phyloP scores from a whole-genome alignment of 2,888 invertebrate species.

The Chaetogeoica ovagalla region DNA sequence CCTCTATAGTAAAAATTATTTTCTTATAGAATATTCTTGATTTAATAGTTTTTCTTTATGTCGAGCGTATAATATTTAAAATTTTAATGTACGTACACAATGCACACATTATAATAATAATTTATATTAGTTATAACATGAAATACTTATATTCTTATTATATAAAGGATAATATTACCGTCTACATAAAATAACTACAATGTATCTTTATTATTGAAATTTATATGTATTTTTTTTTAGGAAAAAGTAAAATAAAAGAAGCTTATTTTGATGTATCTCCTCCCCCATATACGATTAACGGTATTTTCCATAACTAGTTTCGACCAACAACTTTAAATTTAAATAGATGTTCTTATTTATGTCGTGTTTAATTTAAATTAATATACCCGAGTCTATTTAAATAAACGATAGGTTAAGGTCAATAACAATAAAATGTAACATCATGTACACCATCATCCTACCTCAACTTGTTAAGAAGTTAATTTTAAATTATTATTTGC shows the following conservation, averaged over 20 bases:
- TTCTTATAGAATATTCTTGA: not conserved
- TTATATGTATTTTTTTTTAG: too few relatives aligned
- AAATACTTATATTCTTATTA: too few relatives aligned
- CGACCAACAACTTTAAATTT: not conserved
- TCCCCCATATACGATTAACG: too few relatives aligned
- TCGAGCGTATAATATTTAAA: too few relatives aligned
- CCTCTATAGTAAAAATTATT: not conserved
- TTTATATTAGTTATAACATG: too few relatives aligned
- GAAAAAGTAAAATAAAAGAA: too few relatives aligned
- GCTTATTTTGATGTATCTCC: too few relatives aligned
- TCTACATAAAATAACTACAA: too few relatives aligned
- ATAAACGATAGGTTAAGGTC: conserved; percentile 22
- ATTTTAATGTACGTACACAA: too few relatives aligned
- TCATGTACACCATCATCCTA: conserved; percentile 5
- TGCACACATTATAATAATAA: too few relatives aligned
- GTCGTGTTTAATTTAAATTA: not conserved
- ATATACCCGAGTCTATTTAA: not conserved
- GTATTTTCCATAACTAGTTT: not conserved
- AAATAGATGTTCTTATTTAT: not conserved
- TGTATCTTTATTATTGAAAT: too few relatives aligned
- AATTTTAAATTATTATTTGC: conserved; percentile 36
- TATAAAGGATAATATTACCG: too few relatives aligned
- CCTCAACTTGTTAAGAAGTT: conserved; percentile 42
- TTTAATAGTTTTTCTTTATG: not conserved
- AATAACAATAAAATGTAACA: conserved; percentile 7